Percentiles rank a stretch among this genome's conserved stretches.
phyloP scores from a whole-genome alignment of 1,140 invertebrate genomes.

The Drosophila sechellia region DNA sequence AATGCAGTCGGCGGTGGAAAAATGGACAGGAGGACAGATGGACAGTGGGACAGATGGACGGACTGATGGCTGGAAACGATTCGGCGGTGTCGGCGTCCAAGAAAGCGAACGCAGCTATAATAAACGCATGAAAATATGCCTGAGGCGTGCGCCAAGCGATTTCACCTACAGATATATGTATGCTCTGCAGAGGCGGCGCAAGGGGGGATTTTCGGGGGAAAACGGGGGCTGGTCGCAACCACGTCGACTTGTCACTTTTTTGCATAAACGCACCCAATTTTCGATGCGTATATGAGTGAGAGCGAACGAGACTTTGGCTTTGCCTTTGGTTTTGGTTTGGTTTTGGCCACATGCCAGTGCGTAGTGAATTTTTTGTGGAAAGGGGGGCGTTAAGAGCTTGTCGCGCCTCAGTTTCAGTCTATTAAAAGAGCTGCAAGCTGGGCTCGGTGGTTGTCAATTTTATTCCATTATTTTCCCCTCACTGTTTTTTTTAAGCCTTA shows the following conservation, averaged over 20 bases:
- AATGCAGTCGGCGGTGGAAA: constrained; percentile 52
- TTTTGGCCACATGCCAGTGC: constrained; percentile 69
- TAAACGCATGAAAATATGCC: constrained; percentile 81
- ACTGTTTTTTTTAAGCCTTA: constrained; percentile 43
- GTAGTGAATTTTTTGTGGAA: constrained; percentile 29
- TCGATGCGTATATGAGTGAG: constrained; percentile 62
- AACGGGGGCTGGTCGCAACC: constrained; percentile 37
- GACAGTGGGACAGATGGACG: constrained; percentile 1
- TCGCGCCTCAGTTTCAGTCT: constrained; percentile 60
- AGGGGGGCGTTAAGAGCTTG: constrained; percentile 30
- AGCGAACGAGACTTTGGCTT: constrained; percentile 19
- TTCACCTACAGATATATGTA: constrained; percentile 53
- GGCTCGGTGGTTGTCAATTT: constrained; percentile 47
- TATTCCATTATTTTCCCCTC: constrained; percentile 15
- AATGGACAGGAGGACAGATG: neutral
- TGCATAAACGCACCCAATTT: constrained; percentile 81
- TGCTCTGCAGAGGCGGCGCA: constrained; percentile 1
- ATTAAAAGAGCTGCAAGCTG: constrained; percentile 57
- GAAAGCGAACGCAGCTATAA: constrained; percentile 59
- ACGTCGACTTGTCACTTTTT: constrained; percentile 63
- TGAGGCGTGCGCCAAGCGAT: constrained; percentile 76
- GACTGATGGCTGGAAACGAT: constrained; percentile 27
- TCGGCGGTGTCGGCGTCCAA: constrained; percentile 50
- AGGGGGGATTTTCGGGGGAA: constrained; percentile 9
- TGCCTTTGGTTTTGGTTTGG: neutral